Base-by-base conservation (phyloP, 2,797 vertebrate species). In the Yasuhikotakia modesta region DNA sequence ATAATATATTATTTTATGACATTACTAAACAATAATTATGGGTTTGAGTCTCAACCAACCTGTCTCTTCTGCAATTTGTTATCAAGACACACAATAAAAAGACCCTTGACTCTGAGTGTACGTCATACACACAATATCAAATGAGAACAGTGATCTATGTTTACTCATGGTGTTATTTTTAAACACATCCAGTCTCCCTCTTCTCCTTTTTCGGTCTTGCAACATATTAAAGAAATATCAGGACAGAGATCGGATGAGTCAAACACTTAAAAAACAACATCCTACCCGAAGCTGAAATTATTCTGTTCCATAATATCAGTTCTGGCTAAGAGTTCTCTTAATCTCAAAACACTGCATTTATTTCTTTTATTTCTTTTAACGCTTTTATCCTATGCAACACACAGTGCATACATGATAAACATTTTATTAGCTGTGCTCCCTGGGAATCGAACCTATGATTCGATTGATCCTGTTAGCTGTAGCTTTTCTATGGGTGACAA, bases 21-120 rank as follows among this genome's bases (percentile, higher is more conserved):
- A 24, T 60, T 60, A 7, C 13, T 60, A 7, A 69, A 32, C 11
- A 70, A 50, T 12, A 27, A 14, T 24, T 24, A 58, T n/a, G 35
- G 12, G 70, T 60, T n/a, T 32, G 11, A 24, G 21, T 21, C 21
- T 22, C 14, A 43, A 58, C 39, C 22, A 13, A 45, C 35, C 1
- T 48, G 17, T 50, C 46, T 55, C 0, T 27, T n/a, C 32, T 73
- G 43, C 52, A n/a, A 73, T 73, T 73, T 73, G 12, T 64, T 24
- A 30, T 72, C 7, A 52, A 52, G 46, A 17, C 58, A 17, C 45
- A 35, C 13, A 63, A 63, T 48, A 48, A 72, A 27, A 63, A 73
- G 13, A 32, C 46, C n/a, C n/a, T 52, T 35, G 46, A 24, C 11
- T 64, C 24, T 50, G n/a, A 35, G 32, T 35, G 32, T 35, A 35